Base-by-base conservation (phyloP, 2,797 vertebrate species). In the Danio aesculapii region DNA sequence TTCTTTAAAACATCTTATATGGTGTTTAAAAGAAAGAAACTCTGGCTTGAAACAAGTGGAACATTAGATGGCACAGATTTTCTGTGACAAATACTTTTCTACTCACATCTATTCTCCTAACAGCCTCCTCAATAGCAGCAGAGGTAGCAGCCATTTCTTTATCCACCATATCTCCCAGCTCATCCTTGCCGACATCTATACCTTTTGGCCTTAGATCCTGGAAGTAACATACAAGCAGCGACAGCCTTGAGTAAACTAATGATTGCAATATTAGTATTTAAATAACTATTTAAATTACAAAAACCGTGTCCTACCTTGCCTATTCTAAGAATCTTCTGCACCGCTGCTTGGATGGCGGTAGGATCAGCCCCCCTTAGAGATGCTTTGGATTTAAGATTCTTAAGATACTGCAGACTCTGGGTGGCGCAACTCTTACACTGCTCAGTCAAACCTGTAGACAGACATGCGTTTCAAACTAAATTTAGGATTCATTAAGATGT, bases 121-220 rank as follows among this genome's bases (percentile, higher is more conserved):
- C 98, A 0, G 98, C 98, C 5, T 97, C 96, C 85, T 99, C 98
- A 0, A 99, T 98, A 1, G 98, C 97, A 0, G 95, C 94, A 0
- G 97, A 97, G 0, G 98, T 99, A 55, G 97, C 92, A 0, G 97
- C 95, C 98, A 99, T 99, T 93, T 99, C 98, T 88, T 98, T 99
- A 84, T 99, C 98, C 3, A 99, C 98, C 94, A 99, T 81, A 87
- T 99, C 97, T 1, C 98, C 98, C 1, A 99, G 90, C 88, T 99
- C 98, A 7, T 98, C 97, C 88, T 97, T 97, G 78, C 92, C 95
- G 46, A 99, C 89, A 10, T 99, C 98, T 78, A 96, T 91, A 83
- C 96, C 95, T 90, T 97, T 97, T 1, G 98, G 98, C 69, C 95
- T 94, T 85, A 99, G 93, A 84, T 98, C 97, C 98, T 99, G 73